Evolutionary conservation across 2,888 invertebrate species (phyloP).

Genomic region (Fragum sueziense): DNA sequence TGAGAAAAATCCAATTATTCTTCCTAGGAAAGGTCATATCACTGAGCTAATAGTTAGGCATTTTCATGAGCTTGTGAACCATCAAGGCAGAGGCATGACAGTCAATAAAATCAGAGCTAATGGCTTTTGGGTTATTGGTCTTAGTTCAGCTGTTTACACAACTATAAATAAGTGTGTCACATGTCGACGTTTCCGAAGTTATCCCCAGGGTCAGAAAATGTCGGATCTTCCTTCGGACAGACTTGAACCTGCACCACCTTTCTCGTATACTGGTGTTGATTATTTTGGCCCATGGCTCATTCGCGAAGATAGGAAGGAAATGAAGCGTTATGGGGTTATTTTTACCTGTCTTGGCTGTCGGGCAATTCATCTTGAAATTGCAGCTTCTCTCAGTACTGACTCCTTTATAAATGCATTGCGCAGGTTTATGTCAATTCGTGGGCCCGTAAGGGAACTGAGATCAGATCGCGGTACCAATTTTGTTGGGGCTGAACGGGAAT

Average conservation of each 20-base stretch:
- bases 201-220: slow-evolving; percentile 71
- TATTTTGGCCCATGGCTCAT: slow-evolving; percentile 41
- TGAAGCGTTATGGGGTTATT: slow-evolving; percentile 74
- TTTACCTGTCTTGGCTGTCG: slow-evolving; percentile 75
- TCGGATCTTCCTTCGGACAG: slow-evolving; percentile 75
- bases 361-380: slow-evolving; percentile 59
- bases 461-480: slow-evolving; percentile 62
- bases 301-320: slow-evolving; percentile 63
- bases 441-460: slow-evolving; percentile 39
- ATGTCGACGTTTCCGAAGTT: slow-evolving; percentile 68
- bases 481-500: slow-evolving; percentile 21
- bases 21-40: slow-evolving; percentile 54
- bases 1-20: slow-evolving; percentile 53
- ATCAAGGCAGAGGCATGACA: slow-evolving; percentile 63
- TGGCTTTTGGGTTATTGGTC: slow-evolving; percentile 75
- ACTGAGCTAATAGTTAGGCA: slow-evolving; percentile 51
- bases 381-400: slow-evolving; percentile 31
- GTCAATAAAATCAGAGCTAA: slow-evolving; percentile 52
- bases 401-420: slow-evolving; percentile 49
- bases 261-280: background rate
- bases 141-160: slow-evolving; percentile 60
- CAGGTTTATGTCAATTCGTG: slow-evolving; percentile 39
- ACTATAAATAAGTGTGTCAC: slow-evolving; percentile 68
- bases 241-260: slow-evolving; percentile 46
- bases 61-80: slow-evolving; percentile 50